Base-by-base conservation (phyloP, 2,888 invertebrate species). In the Aricia artaxerxes region DNA sequence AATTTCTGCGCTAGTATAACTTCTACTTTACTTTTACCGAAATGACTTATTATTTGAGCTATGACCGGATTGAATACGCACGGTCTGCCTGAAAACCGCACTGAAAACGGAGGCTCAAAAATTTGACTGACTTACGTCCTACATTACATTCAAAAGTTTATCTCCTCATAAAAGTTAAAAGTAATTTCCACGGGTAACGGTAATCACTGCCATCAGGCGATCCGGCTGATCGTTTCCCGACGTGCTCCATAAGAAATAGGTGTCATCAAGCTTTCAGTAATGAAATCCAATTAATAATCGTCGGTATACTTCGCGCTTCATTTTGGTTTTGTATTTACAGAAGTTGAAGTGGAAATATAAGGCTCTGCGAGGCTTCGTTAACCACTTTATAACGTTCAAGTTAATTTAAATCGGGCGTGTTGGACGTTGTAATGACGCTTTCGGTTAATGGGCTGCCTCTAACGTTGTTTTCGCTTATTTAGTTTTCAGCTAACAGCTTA, bases 381-480 rank as follows among this genome's bases (percentile, higher is more conserved):
- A 38, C 69, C 69, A 69, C 35, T 69, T 16, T 69, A 69, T 69
- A 35, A 69, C 69, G 69, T 69, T 69, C 35, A 69, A 69, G 69
- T 69, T 69, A 69, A 69, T 69, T 69, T 38, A 13, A 69, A 69
- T 38, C 69, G 13, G 35, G 69, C 69, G 69, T 69, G 35, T 38
- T 69, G 35, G 24, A 31, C 35, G 35, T 69, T 16, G 38, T 69
- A 16, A 69, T 38, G 35, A 35, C 16, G 69, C 69, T 5, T 13
- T 38, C 35, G 35, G 11, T 69, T 69, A 69, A 69, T 35, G 69
- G 69, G 69, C 35, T 2, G 35, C 1, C 35, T 69, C 35, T 24
- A 35, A 13, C 16, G 35, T 64, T 64, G 64, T 64, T 64, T 64
- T 31, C 9, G 4, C 35, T 38, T 69, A 16, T 69, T 69, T 13